A percentile compares a stretch with the other conserved stretches of the same genome.
Conservation (phyloP, 2,113 vertebrate genomes). For the Tetrax tetrax region DNA sequence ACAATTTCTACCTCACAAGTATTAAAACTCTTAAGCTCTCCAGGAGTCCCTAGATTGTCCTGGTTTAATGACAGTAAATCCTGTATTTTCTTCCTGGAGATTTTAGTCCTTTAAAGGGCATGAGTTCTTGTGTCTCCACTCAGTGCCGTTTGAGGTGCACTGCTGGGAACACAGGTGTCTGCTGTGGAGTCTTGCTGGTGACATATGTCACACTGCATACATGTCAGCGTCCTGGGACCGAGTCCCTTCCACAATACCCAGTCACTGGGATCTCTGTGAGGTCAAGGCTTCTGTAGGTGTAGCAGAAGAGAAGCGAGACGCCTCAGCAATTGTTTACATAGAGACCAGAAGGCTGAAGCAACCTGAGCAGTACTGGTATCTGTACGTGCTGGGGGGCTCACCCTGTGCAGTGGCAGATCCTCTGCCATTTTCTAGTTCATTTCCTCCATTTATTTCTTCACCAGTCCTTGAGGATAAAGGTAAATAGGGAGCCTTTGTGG, state of each 20-base stretch:
- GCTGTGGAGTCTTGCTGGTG: background rate
- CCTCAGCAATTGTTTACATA: background rate
- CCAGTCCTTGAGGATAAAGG: background rate
- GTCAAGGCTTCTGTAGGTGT: background rate
- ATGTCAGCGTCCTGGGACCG: accelerated
- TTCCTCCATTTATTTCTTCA: background rate
- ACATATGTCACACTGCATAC: background rate
- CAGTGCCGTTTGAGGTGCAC: background rate
- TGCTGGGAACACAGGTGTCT: background rate
- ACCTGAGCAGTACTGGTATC: background rate
- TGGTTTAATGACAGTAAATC: background rate
- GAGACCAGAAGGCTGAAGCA: background rate
- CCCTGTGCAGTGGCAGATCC: no score
- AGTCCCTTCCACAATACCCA: background rate
- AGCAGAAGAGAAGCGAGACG: background rate
- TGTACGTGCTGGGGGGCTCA: background rate
- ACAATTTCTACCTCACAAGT: background rate
- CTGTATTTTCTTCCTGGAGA: background rate
- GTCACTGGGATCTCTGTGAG: background rate
- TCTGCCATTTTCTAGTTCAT: background rate
- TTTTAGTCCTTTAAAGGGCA: background rate
- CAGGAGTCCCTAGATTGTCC: background rate
- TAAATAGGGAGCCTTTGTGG: background rate
- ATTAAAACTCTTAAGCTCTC: background rate
- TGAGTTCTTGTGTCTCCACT: background rate